Conservation (phyloP, 2,113 vertebrate genomes). For the Semnornis frantzii region DNA sequence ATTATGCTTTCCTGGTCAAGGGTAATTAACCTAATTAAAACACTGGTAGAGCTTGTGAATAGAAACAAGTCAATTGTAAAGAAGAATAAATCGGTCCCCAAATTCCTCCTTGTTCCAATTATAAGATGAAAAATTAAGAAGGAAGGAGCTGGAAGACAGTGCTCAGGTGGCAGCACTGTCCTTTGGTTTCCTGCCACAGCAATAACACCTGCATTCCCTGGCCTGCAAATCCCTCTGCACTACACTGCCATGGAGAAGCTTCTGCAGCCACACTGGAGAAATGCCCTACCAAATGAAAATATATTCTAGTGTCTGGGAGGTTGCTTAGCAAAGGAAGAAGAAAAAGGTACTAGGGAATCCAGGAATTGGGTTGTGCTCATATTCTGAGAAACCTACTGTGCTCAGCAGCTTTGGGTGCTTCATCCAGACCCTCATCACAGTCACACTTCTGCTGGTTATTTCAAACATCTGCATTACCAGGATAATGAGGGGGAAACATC, state of each 20-base stretch:
- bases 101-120: neutral
- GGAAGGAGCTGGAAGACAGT: neutral
- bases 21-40: conserved; percentile 35
- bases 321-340: neutral
- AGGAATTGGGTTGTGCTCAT: rapidly evolving
- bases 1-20: neutral
- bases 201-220: neutral
- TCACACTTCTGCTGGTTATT: neutral
- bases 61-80: neutral
- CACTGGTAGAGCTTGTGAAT: neutral
- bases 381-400: neutral
- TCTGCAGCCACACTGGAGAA: neutral
- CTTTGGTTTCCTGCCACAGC: neutral
- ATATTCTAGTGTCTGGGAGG: rapidly evolving
- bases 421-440: neutral
- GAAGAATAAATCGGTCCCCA: neutral
- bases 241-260: neutral
- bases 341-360: neutral
- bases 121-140: too few species aligned
- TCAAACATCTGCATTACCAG: neutral
- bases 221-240: neutral
- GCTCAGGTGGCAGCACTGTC: neutral
- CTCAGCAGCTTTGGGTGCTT: neutral
- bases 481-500: neutral
- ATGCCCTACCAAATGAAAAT: neutral